These are phyloP conservation scores for Gymnoscopelus microlampas DNA, from an alignment of 2,797 vertebrate genomes.

Conservation along the genomic window DNA sequence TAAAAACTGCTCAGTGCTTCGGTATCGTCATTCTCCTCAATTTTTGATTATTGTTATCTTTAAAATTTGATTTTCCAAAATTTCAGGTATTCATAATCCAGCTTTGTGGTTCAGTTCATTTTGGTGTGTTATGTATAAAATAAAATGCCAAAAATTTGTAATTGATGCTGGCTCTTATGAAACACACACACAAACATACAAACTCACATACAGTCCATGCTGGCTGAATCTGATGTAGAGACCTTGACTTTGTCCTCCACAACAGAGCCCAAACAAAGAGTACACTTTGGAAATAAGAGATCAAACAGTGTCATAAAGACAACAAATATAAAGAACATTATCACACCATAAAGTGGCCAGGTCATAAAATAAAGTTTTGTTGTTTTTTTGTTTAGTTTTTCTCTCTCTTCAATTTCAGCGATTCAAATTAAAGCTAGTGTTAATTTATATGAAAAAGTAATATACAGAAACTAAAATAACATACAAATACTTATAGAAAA, in stretches of 20 bases:
- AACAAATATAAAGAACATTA: slow-evolving; percentile 78
- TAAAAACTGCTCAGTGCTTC: slow-evolving; percentile 90
- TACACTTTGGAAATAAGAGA: slow-evolving; percentile 82
- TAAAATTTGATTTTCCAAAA: slow-evolving; percentile 69
- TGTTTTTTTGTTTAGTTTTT: slow-evolving; percentile 19
- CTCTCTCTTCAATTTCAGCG: slow-evolving; percentile 78
- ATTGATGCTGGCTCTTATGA: slow-evolving; percentile 82
- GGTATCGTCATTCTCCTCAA: slow-evolving; percentile 64
- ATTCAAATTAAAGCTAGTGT: slow-evolving; percentile 93
- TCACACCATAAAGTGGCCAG: slow-evolving; percentile 86
- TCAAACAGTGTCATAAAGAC: slow-evolving; percentile 76
- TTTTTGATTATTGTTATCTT: slow-evolving; percentile 65
- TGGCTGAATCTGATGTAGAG: slow-evolving; percentile 76
- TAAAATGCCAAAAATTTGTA: slow-evolving; percentile 62
- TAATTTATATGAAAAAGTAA: slow-evolving; percentile 90
- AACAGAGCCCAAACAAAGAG: slow-evolving; percentile 77
- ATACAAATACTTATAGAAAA: slow-evolving; percentile 85
- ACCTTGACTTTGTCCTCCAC: slow-evolving; percentile 65
- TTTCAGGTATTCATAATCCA: slow-evolving; percentile 71
- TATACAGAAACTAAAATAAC: slow-evolving; percentile 90
- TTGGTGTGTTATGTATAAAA: slow-evolving; percentile 77
- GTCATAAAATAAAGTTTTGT: slow-evolving; percentile 68
- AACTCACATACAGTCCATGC: slow-evolving; percentile 73
- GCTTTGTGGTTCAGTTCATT: slow-evolving; percentile 80
- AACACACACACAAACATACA: slow-evolving; percentile 39